Conservation (phyloP, 92 coral and sea anemone species). For the Zoanthus sociatus region DNA sequence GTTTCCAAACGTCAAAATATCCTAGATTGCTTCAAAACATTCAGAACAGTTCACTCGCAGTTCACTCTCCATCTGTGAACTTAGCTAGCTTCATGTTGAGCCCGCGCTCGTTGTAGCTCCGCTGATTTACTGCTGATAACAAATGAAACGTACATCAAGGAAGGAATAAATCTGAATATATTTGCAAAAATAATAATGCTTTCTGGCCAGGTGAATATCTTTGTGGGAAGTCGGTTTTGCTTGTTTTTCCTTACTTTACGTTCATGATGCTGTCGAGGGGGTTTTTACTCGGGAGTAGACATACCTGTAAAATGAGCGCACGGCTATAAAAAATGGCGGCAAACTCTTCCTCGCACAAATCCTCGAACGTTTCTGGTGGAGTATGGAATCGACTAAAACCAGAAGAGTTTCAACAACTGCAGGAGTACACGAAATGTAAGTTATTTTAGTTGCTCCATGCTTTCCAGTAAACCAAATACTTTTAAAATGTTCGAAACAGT, state of each 20-base stretch:
- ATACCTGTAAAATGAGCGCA: slow-evolving; percentile 33
- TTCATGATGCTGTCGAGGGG: slow-evolving; percentile 60
- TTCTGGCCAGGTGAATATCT: slow-evolving; percentile 90
- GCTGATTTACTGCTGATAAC: slow-evolving; percentile 38
- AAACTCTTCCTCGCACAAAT: slow-evolving; percentile 62
- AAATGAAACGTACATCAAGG: slow-evolving; percentile 70
- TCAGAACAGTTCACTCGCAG: background rate
- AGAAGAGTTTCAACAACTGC: slow-evolving; percentile 99
- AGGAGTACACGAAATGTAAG: slow-evolving; percentile 99
- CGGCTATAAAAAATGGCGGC: slow-evolving; percentile 72
- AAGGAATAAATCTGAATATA: slow-evolving; percentile 81
- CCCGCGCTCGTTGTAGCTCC: slow-evolving; percentile 36
- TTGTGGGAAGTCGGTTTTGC: slow-evolving; percentile 72
- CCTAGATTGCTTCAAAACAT: background rate
- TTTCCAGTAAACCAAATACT: slow-evolving; percentile 68
- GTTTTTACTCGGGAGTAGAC: slow-evolving; percentile 37
- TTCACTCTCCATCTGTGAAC: background rate
- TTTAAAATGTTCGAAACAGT: slow-evolving; percentile 18
- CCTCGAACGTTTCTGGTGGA: slow-evolving; percentile 82
- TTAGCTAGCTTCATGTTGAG: slow-evolving; percentile 11
- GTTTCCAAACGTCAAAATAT: no score
- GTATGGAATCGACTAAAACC: slow-evolving; percentile 98
- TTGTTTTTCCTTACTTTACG: slow-evolving; percentile 63
- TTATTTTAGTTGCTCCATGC: slow-evolving; percentile 51
- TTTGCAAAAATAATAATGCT: slow-evolving; percentile 90